Conservation (phyloP, 2,888 invertebrate species). For the Thyatira batis region DNA sequence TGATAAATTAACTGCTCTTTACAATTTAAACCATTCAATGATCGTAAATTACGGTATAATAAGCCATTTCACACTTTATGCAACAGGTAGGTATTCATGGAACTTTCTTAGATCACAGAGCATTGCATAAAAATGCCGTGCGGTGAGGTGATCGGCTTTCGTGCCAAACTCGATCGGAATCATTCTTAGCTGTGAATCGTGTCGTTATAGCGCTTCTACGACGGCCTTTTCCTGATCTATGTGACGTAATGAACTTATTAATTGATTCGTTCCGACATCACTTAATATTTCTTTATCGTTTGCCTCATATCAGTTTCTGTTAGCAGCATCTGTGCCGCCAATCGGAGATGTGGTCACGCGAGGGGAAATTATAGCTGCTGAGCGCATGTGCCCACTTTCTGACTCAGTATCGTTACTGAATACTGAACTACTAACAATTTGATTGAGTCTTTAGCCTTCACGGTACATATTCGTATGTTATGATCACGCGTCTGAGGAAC, state of each 20-base stretch:
- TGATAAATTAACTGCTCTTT: not conserved
- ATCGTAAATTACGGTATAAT: not conserved
- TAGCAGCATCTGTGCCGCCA: constrained; percentile 39
- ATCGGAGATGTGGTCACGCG: constrained; percentile 50
- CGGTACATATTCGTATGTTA: not conserved
- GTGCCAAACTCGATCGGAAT: constrained; percentile 45
- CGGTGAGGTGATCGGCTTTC: constrained; percentile 36
- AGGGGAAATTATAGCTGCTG: constrained; percentile 36
- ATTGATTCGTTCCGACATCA: constrained; percentile 34
- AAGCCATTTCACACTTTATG: constrained; percentile 19
- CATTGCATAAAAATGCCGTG: constrained; percentile 58
- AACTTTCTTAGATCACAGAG: constrained; percentile 3
- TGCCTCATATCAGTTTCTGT: constrained; percentile 42
- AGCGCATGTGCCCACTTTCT: constrained; percentile 32
- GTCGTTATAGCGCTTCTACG: constrained; percentile 28
- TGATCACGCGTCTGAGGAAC: not conserved
- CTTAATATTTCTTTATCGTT: constrained; percentile 18
- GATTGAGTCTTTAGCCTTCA: not conserved
- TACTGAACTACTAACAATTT: not conserved
- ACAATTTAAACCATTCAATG: not conserved
- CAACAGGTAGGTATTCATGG: constrained; percentile 7
- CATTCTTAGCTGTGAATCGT: constrained; percentile 20
- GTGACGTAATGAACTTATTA: constrained; percentile 38
- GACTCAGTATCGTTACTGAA: constrained; percentile 16
- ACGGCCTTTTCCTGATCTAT: constrained; percentile 37